phyloP scores from a whole-genome alignment of 1,140 invertebrate genomes.

The Chironomus tepperi region DNA sequence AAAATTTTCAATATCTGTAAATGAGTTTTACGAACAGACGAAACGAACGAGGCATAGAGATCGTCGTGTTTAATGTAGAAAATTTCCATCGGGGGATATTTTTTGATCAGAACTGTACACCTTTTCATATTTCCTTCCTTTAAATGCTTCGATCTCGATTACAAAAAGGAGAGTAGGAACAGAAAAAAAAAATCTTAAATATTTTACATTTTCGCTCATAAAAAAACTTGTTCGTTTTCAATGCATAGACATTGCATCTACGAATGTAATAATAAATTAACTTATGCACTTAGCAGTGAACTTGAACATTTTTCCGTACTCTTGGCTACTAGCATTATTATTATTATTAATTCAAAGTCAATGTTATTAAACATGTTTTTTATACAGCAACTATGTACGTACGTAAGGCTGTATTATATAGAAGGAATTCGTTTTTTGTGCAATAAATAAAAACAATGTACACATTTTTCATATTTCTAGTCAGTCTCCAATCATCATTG shows the following conservation, averaged over 20 bases:
- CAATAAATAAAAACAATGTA: no score
- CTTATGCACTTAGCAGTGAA: constrained; percentile 17
- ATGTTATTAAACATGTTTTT: constrained; percentile 19
- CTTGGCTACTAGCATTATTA: constrained; percentile 12
- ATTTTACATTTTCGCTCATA: neutral
- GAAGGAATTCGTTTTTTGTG: neutral
- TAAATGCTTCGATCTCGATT: neutral
- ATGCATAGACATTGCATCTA: neutral
- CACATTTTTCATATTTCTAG: no score
- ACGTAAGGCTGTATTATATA: neutral
- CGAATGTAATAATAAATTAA: neutral
- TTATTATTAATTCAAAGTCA: constrained; percentile 21
- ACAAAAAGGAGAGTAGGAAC: neutral
- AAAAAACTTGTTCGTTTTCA: neutral
- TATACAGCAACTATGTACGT: neutral
- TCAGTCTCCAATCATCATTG: no score
- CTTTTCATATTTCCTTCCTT: neutral
- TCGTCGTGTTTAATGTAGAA: constrained; percentile 2
- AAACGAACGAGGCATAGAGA: neutral
- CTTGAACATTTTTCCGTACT: constrained; percentile 21
- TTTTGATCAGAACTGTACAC: constrained; percentile 5
- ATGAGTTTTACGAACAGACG: neutral
- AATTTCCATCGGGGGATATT: neutral
- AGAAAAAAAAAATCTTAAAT: neutral
- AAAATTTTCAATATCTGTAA: neutral